A percentile compares a stretch with the other conserved stretches of the same genome.
Conservation (phyloP, 2,797 vertebrate genomes). For the Zalophus californianus region DNA sequence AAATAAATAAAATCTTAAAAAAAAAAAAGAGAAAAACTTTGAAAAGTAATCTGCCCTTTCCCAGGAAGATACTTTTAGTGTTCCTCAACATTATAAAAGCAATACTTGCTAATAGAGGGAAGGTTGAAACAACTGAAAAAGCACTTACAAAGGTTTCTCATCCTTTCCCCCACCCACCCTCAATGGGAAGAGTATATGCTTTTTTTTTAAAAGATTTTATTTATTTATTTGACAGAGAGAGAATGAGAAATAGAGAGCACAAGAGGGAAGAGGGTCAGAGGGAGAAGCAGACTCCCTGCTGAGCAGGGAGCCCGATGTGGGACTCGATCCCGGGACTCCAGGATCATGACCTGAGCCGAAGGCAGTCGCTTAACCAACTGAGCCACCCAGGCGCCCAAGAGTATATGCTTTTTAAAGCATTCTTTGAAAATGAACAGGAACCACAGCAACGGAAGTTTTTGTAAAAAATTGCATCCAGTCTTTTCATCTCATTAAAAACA, state of each 20-base stretch:
- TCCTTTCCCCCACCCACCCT: not conserved
- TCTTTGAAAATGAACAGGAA: constrained; percentile 72
- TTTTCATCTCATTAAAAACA: constrained; percentile 68
- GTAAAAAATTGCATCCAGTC: not conserved
- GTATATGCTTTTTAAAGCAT: constrained; percentile 58
- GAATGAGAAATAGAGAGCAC: no score
- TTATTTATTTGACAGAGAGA: no score
- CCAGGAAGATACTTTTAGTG: constrained; percentile 38
- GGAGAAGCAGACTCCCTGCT: no score
- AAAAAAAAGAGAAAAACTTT: not conserved
- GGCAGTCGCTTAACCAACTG: no score
- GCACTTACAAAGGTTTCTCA: constrained; percentile 28
- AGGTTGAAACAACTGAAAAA: constrained; percentile 58
- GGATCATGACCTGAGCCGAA: no score
- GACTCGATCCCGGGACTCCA: no score
- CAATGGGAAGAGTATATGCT: constrained; percentile 40
- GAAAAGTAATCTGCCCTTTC: not conserved
- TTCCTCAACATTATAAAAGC: constrained; percentile 55
- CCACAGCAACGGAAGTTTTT: constrained; percentile 45
- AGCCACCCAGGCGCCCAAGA: no score
- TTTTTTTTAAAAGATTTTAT: no score
- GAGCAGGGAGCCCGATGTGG: no score
- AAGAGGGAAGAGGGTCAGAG: no score
- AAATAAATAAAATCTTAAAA: no score
- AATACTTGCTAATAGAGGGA: not conserved